Conservation (phyloP, 2,113 vertebrate species). For the Nansenia antarctica region DNA sequence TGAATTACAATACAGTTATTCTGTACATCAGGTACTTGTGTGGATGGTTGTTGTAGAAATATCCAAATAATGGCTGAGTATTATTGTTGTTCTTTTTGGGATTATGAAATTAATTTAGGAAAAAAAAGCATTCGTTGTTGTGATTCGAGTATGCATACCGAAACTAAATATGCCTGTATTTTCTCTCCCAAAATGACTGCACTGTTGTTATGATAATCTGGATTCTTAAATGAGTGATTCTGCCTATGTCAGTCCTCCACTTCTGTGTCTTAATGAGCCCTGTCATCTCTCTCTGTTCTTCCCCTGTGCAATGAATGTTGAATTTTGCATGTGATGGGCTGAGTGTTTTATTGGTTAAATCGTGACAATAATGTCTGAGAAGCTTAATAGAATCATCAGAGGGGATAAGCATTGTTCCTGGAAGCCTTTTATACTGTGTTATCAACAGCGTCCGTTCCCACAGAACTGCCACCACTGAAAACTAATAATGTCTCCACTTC, state of each 20-base stretch:
- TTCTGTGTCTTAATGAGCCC: constrained; percentile 41
- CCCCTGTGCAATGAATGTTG: constrained; percentile 33
- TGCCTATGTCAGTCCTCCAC: constrained; percentile 26
- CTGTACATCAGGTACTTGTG: constrained; percentile 54
- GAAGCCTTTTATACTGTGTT: constrained; percentile 28
- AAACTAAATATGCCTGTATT: constrained; percentile 56
- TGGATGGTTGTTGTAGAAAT: constrained; percentile 42
- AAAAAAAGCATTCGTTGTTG: constrained; percentile 48
- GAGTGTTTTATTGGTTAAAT: constrained; percentile 46
- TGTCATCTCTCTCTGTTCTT: constrained; percentile 35
- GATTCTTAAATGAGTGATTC: constrained; percentile 28
- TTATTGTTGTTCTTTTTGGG: constrained; percentile 15
- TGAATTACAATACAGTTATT: constrained; percentile 49
- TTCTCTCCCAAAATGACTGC: constrained; percentile 59
- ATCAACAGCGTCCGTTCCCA: constrained; percentile 32
- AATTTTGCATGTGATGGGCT: constrained; percentile 53
- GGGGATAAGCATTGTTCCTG: constrained; percentile 47
- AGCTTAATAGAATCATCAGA: constrained; percentile 41
- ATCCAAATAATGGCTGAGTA: constrained; percentile 42
- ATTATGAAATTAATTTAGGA: constrained; percentile 35
- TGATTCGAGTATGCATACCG: constrained; percentile 58
- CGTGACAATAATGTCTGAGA: constrained; percentile 25
- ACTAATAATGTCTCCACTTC: constrained; percentile 42
- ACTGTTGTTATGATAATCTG: constrained; percentile 62
- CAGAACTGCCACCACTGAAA: constrained; percentile 36